phyloP scores from a whole-genome alignment of 1,140 invertebrate species.

The Musca domestica region DNA sequence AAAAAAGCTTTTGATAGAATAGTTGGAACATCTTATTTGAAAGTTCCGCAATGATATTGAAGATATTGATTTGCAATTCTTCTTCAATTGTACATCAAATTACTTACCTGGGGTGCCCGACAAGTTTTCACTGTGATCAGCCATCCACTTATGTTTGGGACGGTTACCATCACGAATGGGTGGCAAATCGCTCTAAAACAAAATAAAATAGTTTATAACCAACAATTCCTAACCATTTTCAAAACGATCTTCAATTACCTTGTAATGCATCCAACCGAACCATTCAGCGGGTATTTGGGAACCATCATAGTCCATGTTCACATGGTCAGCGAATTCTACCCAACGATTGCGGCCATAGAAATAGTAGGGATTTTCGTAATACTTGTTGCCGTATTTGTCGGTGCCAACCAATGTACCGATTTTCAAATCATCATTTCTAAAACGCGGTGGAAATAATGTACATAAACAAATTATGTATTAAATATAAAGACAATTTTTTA shows the following conservation, averaged over 20 bases:
- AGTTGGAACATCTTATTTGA: no score
- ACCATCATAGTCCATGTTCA: conserved; percentile 85
- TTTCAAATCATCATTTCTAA: conserved; percentile 84
- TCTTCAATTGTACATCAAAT: no score
- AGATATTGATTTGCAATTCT: no score
- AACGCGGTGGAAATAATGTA: conserved; percentile 46
- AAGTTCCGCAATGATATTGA: no score
- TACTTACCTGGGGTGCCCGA: conserved; percentile 68
- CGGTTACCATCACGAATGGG: conserved; percentile 66
- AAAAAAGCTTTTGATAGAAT: no score
- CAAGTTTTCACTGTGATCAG: conserved; percentile 77
- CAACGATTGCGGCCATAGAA: conserved; percentile 92
- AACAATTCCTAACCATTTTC: not conserved
- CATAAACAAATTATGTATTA: conserved; percentile 32
- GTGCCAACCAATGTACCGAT: conserved; percentile 83
- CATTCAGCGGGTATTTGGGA: conserved; percentile 91
- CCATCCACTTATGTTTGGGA: conserved; percentile 84
- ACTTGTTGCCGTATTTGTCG: conserved; percentile 95
- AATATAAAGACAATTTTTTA: not conserved
- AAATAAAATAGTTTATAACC: not conserved
- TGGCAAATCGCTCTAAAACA: conserved; percentile 54
- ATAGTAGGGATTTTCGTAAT: conserved; percentile 88
- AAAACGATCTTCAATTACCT: conserved; percentile 70
- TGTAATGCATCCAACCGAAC: conserved; percentile 85
- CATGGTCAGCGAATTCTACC: conserved; percentile 80